Base-by-base conservation (phyloP, 2,888 invertebrate genomes). In the Parnassius smintheus region DNA sequence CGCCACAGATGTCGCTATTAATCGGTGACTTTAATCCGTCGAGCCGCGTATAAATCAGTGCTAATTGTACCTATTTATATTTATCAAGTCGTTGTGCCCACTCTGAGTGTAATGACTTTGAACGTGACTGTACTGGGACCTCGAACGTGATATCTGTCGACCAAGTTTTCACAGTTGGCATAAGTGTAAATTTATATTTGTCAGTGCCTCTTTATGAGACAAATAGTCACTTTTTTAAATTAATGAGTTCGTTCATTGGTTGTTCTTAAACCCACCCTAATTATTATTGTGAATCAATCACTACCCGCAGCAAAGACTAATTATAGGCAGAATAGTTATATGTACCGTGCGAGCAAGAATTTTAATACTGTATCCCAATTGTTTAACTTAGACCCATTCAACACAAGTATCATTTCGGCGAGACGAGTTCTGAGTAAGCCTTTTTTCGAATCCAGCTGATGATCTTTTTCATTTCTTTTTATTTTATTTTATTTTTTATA, bases 41-140 rank as follows among this genome's bases (percentile, higher is more conserved):
- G 79, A 78, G 76, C 83, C 77, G 83, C 75, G 75, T 72, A 87
- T 88, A 86, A 86, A 88, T 88, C 87, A 86, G 72, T 76, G 77
- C 77, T 86, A 86, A 88, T 87, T 88, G 85, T 77, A 72, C 75
- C 86, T 83, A 88, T 88, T 88, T 87, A 86, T 88, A 87, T 86
- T 86, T 85, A 88, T 86, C 86, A 84, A 84, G 75, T 74, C 76
- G 62, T 49, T 61, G 51, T 58, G 45, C 59, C 72, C 80, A 74
- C 73, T 78, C 75, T 75, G 72, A 70, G 73, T 74, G 74, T 78
- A 77, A 80, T 78, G 77, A 74, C 73, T 74, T 72, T 76, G 72
- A 71, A 68, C 66, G 73, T 75, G 81, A 81, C 73, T 82, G 76
- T 78, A 80, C 78, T 69, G 71, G 53, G 44, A 22, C 63, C 51